Conservation (phyloP, 1,140 invertebrate genomes). For the Lineus longissimus region DNA sequence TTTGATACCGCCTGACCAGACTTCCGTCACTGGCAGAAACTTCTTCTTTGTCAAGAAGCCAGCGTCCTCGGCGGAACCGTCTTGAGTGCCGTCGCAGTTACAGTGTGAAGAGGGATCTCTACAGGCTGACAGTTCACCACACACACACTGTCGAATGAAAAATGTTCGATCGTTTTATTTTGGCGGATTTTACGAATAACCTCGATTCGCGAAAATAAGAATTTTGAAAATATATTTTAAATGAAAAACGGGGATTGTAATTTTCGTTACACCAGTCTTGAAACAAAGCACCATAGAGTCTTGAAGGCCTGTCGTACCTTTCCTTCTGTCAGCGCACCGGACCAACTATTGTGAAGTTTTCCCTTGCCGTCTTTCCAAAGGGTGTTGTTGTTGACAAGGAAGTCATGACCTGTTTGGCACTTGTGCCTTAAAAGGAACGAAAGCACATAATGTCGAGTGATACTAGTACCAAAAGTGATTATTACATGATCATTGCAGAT, state of each 20-base stretch:
- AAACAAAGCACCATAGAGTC: too few relatives aligned
- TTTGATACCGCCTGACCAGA: slow-evolving; percentile 20
- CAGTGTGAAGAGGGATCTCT: slow-evolving; percentile 17
- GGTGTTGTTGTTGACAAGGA: neutral
- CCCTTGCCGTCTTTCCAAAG: neutral
- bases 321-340: slow-evolving; percentile 26
- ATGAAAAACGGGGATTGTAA: too few relatives aligned
- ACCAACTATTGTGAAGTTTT: neutral
- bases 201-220: too few relatives aligned
- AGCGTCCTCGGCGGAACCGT: slow-evolving; percentile 21
- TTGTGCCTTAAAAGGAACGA: neutral
- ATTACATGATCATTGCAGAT: too few relatives aligned
- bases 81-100: slow-evolving; percentile 31
- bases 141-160: slow-evolving; percentile 20
- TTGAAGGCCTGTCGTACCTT: too few relatives aligned
- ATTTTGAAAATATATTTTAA: too few relatives aligned
- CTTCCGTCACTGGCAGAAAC: slow-evolving; percentile 25
- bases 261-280: too few relatives aligned
- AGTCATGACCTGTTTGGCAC: neutral
- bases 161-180: slow-evolving; percentile 30
- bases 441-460: too few relatives aligned
- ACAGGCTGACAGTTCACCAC: slow-evolving; percentile 30
- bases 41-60: slow-evolving; percentile 27
- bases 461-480: too few relatives aligned
- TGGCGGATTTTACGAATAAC: too few relatives aligned